These are phyloP conservation scores for Calliphora vicina DNA, from an alignment of 1,140 invertebrate species.

Conservation along the genomic window DNA sequence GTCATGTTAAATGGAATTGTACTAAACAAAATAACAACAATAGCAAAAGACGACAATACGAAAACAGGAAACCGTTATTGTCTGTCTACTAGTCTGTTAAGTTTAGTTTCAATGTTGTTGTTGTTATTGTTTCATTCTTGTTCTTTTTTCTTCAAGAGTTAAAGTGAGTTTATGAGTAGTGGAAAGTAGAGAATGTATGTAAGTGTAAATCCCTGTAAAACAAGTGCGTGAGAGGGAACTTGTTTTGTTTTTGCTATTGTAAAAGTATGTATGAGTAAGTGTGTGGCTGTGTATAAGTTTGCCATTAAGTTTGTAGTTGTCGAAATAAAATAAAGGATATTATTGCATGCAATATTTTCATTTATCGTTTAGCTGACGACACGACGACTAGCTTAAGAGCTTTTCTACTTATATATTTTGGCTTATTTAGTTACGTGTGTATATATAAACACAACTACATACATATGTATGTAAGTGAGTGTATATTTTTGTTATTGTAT, in stretches of 20 bases:
- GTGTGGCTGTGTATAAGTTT: background rate
- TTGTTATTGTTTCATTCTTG: background rate
- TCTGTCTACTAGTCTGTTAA: conserved; percentile 10
- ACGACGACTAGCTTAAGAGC: conserved; percentile 24
- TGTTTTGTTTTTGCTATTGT: too few relatives aligned
- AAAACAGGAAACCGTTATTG: conserved; percentile 27
- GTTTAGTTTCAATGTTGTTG: background rate
- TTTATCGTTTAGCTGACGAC: conserved; percentile 21
- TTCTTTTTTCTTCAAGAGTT: background rate
- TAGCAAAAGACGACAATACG: too few relatives aligned
- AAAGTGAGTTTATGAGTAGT: background rate
- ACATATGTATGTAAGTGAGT: too few relatives aligned
- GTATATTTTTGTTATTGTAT: background rate
- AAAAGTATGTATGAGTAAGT: background rate
- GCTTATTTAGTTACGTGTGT: too few relatives aligned
- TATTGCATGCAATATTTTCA: background rate
- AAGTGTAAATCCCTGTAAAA: background rate
- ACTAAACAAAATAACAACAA: background rate
- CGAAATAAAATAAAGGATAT: conserved; percentile 5
- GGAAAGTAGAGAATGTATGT: background rate
- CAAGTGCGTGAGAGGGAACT: too few relatives aligned
- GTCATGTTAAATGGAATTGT: background rate
- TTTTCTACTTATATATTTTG: background rate
- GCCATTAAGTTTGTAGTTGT: background rate
- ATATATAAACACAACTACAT: too few relatives aligned